A percentile compares a stretch with the other conserved stretches of the same genome.
phyloP scores from a whole-genome alignment of 2,888 invertebrate genomes.

The Ecliptopera silaceata region DNA sequence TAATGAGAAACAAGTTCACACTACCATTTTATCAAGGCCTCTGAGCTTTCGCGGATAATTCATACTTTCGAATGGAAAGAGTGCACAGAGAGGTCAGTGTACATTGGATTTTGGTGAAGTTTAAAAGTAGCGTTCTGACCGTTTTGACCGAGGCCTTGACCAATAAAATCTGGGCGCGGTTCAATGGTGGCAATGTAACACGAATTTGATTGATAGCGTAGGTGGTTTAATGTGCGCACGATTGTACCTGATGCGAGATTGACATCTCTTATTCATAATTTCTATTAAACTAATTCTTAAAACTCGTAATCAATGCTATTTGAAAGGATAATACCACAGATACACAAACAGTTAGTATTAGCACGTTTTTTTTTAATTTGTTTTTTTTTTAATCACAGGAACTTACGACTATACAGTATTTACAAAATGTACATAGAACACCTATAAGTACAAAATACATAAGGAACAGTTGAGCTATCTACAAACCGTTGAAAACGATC shows the following conservation, averaged over 20 bases:
- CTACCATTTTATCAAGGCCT: slow-evolving; percentile 22
- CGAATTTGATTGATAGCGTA: slow-evolving; percentile 34
- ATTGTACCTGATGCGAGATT: slow-evolving; percentile 22
- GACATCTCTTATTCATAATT: slow-evolving; percentile 22
- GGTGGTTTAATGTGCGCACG: slow-evolving; percentile 19
- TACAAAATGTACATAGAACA: too few species aligned
- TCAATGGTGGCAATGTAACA: slow-evolving; percentile 32
- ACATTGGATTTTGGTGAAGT: slow-evolving; percentile 34
- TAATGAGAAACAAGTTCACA: slow-evolving; percentile 35
- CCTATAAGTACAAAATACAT: too few species aligned
- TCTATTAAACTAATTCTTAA: too few species aligned
- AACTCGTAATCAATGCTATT: slow-evolving; percentile 17
- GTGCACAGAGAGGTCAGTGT: slow-evolving; percentile 1
- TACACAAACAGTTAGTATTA: too few species aligned
- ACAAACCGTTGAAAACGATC: too few species aligned
- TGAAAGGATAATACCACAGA: too few species aligned
- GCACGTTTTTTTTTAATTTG: too few species aligned
- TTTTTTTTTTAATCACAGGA: too few species aligned
- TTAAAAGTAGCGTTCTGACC: slow-evolving; percentile 54
- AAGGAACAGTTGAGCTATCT: too few species aligned
- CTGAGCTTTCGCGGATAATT: slow-evolving; percentile 15
- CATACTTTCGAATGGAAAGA: neutral
- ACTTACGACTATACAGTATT: too few species aligned
- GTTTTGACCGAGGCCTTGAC: slow-evolving; percentile 66
- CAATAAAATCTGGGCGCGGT: slow-evolving; percentile 58